These are phyloP conservation scores for Sebastes cheni DNA, from an alignment of 2,797 vertebrate genomes.

Conservation along the genomic window DNA sequence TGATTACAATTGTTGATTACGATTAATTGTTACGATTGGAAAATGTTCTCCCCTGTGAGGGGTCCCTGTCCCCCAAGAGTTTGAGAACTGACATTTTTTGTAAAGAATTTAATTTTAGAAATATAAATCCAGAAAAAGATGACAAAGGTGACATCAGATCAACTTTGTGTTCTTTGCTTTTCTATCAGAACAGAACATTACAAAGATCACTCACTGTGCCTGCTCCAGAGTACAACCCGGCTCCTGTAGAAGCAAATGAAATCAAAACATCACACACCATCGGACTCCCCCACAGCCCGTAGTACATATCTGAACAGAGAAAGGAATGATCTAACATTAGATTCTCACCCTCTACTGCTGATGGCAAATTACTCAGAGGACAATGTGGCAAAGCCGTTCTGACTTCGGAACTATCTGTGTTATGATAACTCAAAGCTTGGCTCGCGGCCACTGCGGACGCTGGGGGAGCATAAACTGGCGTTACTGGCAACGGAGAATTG, in stretches of 20 bases:
- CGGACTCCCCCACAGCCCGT: background rate
- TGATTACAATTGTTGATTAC: background rate
- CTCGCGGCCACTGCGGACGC: background rate
- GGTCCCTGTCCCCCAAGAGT: background rate
- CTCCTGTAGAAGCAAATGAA: slow-evolving; percentile 39
- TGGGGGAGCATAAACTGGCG: background rate
- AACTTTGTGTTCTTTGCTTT: background rate
- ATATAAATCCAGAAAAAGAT: background rate
- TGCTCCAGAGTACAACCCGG: background rate
- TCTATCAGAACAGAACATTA: background rate
- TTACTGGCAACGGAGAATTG: slow-evolving; percentile 13
- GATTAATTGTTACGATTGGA: background rate
- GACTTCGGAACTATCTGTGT: slow-evolving; percentile 47
- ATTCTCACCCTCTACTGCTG: slow-evolving; percentile 50
- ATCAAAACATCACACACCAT: slow-evolving; percentile 21
- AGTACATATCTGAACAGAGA: slow-evolving; percentile 7
- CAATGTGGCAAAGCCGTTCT: slow-evolving; percentile 26
- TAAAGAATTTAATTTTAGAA: background rate
- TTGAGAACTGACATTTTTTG: background rate
- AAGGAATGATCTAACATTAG: slow-evolving; percentile 6
- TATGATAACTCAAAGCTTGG: slow-evolving; percentile 61
- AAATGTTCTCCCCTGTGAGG: background rate
- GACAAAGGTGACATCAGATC: background rate
- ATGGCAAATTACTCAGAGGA: slow-evolving; percentile 11
- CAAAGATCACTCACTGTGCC: slow-evolving; percentile 46